A percentile compares a stretch with the other conserved stretches of the same genome.
Evolutionary conservation across 2,797 vertebrate species (phyloP).

Genomic region (Enteromius trimaculatus): DNA sequence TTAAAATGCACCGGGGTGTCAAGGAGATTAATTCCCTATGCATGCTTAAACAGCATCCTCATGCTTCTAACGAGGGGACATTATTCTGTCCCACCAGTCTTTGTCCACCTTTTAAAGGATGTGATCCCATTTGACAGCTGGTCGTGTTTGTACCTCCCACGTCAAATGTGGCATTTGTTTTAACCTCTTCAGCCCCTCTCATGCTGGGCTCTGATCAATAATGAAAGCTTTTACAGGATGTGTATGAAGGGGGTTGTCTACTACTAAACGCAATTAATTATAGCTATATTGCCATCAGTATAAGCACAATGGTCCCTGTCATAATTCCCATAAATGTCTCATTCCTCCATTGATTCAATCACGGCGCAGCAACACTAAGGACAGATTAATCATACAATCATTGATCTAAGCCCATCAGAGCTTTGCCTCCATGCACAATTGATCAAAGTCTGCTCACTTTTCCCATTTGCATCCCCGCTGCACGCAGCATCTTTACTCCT

Average conservation of each 20-base stretch:
- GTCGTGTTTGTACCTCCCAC: conserved; percentile 22
- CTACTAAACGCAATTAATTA: not conserved
- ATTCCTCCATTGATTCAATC: conserved; percentile 49
- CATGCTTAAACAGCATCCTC: conserved; percentile 59
- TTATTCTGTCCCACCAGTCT: conserved; percentile 34
- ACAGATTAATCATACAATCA: conserved; percentile 38
- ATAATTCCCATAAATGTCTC: conserved; percentile 2
- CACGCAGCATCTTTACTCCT: not conserved
- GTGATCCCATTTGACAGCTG: conserved; percentile 45
- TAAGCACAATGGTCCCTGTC: not conserved
- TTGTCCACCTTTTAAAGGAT: conserved; percentile 37
- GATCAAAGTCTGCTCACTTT: conserved; percentile 18
- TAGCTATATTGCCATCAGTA: not conserved
- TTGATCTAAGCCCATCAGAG: conserved; percentile 32
- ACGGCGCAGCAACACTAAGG: conserved; percentile 22
- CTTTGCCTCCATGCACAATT: not conserved
- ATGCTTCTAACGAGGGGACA: conserved; percentile 55
- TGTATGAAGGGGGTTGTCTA: not conserved
- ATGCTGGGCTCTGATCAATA: conserved; percentile 31
- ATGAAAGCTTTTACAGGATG: conserved; percentile 10
- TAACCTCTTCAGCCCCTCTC: conserved; percentile 1
- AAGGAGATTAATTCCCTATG: conserved; percentile 65
- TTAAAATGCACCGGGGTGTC: conserved; percentile 68
- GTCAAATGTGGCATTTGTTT: conserved; percentile 37
- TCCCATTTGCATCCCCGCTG: not conserved